Evolutionary conservation across 2,888 invertebrate species (phyloP).

Genomic region (Machimus atricapillus): DNA sequence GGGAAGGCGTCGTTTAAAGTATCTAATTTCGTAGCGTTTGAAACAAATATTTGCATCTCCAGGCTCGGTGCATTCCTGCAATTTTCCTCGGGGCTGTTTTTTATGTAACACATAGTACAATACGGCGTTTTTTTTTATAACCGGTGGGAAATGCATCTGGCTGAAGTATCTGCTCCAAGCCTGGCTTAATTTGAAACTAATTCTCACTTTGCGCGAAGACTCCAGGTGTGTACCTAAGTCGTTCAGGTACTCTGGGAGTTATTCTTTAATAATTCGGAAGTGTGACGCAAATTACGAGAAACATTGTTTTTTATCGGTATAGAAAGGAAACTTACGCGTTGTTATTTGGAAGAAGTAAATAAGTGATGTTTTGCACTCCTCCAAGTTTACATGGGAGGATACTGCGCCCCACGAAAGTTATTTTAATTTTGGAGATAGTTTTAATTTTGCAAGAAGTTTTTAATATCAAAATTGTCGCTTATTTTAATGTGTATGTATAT

Average conservation of each 20-base stretch:
- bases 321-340: neutral
- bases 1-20: constrained; percentile 1
- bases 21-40: neutral
- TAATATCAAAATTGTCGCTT: too few species aligned
- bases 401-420: neutral
- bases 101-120: neutral
- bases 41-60: neutral
- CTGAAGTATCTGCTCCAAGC: neutral
- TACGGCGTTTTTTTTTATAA: neutral
- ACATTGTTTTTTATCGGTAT: neutral
- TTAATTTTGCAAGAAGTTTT: neutral
- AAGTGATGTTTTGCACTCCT: neutral
- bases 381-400: neutral
- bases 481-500: neutral
- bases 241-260: neutral
- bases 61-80: neutral
- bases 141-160: neutral
- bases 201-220: neutral
- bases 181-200: neutral
- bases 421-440: neutral
- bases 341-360: neutral
- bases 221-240: neutral
- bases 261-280: neutral
- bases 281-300: neutral
- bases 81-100: neutral